These are phyloP conservation scores for Mus spicilegus DNA, from an alignment of 2,113 vertebrate genomes.

Conservation along the genomic window DNA sequence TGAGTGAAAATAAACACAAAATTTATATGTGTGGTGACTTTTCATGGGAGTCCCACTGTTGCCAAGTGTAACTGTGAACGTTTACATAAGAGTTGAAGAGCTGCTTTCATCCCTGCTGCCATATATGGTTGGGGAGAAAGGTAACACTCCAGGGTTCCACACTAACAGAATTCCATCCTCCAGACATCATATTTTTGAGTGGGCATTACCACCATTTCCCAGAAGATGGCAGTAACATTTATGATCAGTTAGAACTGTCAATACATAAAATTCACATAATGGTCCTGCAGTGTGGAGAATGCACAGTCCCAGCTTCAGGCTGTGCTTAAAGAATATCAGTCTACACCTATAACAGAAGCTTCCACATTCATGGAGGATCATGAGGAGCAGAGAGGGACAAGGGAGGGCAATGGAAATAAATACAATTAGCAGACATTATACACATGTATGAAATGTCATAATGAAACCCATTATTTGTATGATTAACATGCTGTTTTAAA, in stretches of 20 bases:
- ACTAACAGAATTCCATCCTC: neutral
- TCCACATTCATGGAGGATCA: neutral
- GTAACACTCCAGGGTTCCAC: neutral
- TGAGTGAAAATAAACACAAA: conserved; percentile 23
- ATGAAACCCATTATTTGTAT: neutral
- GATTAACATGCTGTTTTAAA: neutral
- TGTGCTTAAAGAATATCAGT: neutral
- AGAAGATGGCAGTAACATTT: conserved; percentile 53
- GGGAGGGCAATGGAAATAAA: neutral
- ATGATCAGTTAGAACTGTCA: neutral
- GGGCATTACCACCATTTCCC: neutral
- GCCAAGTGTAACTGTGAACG: neutral
- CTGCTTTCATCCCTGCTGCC: neutral
- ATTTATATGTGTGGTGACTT: conserved; percentile 18
- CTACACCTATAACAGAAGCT: neutral
- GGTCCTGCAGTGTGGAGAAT: neutral
- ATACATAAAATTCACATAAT: neutral
- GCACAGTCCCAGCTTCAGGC: neutral
- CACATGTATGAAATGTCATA: neutral
- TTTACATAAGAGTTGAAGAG: neutral
- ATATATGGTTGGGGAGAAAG: neutral
- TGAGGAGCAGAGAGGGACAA: too few relatives aligned
- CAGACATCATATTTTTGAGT: neutral
- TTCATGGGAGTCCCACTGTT: neutral
- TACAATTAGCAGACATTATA: neutral